Conservation (phyloP, 2,113 vertebrate species). For the Falco punctatus region DNA sequence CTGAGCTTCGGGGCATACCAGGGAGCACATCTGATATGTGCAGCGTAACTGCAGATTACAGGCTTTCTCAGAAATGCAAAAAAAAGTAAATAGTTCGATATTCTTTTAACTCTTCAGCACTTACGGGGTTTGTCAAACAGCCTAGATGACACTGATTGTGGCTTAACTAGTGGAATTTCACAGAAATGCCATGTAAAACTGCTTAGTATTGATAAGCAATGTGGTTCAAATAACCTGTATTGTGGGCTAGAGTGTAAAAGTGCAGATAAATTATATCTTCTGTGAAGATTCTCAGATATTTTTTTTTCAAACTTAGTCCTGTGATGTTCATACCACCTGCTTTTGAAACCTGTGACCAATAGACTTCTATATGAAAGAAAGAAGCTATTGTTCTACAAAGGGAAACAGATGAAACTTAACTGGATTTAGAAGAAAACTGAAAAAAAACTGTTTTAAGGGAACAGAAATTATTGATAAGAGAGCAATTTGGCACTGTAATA, state of each 20-base stretch:
- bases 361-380: not conserved
- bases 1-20: fast-evolving
- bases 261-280: not conserved
- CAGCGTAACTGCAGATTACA: not conserved
- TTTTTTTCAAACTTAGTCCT: not conserved
- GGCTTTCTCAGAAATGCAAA: not conserved
- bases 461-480: not conserved
- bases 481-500: not conserved
- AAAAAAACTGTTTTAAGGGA: not conserved
- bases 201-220: not conserved
- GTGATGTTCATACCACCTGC: not conserved
- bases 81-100: not conserved
- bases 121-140: not conserved
- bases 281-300: not conserved
- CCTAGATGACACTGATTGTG: not conserved
- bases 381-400: not conserved
- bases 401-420: not conserved
- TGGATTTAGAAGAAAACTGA: not conserved
- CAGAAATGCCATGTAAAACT: not conserved
- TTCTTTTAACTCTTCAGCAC: not conserved
- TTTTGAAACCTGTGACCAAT: not conserved
- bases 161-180: not conserved
- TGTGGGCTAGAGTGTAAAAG: not conserved
- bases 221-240: not conserved
- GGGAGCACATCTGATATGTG: not conserved